Percentiles rank a stretch among this genome's conserved stretches.
Evolutionary conservation across 2,113 vertebrate species (phyloP).

Genomic region (Labeo catla): DNA sequence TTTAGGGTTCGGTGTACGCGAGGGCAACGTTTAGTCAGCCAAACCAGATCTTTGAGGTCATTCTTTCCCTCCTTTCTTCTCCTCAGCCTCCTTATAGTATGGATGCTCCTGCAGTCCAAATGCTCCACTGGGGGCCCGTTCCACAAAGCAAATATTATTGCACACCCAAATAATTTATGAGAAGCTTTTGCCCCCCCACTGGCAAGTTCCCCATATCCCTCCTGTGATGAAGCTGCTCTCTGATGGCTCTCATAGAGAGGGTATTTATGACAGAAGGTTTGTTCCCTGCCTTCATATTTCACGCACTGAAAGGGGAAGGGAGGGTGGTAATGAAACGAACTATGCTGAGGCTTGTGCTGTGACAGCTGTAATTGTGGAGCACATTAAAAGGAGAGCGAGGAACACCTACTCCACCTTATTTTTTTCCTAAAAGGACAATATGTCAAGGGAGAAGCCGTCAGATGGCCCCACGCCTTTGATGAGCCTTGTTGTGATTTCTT

Average conservation of each 20-base stretch:
- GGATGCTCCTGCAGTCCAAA: conserved; percentile 83
- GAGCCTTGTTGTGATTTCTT: conserved; percentile 37
- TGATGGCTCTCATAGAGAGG: conserved; percentile 67
- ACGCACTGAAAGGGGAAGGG: conserved; percentile 60
- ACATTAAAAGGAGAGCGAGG: conserved; percentile 63
- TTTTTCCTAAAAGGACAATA: conserved; percentile 50
- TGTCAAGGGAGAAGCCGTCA: conserved; percentile 36
- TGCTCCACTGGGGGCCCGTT: conserved; percentile 90
- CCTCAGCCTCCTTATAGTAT: conserved; percentile 70
- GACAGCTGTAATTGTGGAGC: conserved; percentile 66
- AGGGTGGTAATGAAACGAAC: conserved; percentile 61
- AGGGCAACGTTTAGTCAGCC: conserved; percentile 26
- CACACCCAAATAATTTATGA: conserved; percentile 90
- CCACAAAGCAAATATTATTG: conserved; percentile 94
- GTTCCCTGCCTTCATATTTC: conserved; percentile 60
- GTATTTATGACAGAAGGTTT: conserved; percentile 64
- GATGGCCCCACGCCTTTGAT: conserved; percentile 43
- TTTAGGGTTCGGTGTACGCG: neutral
- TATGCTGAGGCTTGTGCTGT: conserved; percentile 58
- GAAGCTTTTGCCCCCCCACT: conserved; percentile 42
- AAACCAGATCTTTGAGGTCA: neutral
- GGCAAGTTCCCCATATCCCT: conserved; percentile 49
- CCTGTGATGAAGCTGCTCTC: conserved; percentile 43
- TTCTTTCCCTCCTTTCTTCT: conserved; percentile 5
- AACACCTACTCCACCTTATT: conserved; percentile 48